phyloP scores from a whole-genome alignment of 2,888 invertebrate species.

The Ennomos erosarius region DNA sequence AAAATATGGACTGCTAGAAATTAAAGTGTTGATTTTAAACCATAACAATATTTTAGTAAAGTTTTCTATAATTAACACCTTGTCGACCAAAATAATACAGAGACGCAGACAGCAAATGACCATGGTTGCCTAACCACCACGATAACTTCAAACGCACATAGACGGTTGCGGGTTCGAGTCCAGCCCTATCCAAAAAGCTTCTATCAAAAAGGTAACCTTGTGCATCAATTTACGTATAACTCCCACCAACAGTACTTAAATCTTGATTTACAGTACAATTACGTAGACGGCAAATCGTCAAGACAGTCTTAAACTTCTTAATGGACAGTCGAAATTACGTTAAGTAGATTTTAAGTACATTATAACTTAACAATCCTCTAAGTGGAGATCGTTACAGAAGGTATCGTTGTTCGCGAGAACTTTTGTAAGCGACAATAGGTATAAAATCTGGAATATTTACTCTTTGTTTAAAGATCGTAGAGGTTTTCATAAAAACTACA shows the following conservation, averaged over 20 bases:
- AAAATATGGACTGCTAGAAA: no score
- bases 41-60: no score
- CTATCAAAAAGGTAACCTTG: background rate
- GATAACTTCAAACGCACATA: no score
- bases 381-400: constrained; percentile 52
- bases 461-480: no score
- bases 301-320: constrained; percentile 66
- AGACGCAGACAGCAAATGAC: no score
- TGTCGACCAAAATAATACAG: no score
- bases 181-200: no score
- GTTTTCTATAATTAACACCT: no score
- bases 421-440: constrained; percentile 20
- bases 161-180: no score
- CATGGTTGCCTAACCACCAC: no score
- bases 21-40: no score
- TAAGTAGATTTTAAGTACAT: constrained; percentile 70
- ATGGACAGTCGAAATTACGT: constrained; percentile 68
- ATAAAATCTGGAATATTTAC: constrained; percentile 7
- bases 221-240: constrained; percentile 30
- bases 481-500: no score
- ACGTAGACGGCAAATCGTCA: constrained; percentile 55
- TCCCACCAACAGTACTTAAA: constrained; percentile 47
- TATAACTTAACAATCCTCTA: constrained; percentile 62
- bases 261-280: constrained; percentile 47
- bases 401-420: constrained; percentile 20